Evolutionary conservation across 2,797 vertebrate genomes (phyloP), one percentile per base, ranked within the genome.

Genomic region (Microhierax caerulescens): DNA sequence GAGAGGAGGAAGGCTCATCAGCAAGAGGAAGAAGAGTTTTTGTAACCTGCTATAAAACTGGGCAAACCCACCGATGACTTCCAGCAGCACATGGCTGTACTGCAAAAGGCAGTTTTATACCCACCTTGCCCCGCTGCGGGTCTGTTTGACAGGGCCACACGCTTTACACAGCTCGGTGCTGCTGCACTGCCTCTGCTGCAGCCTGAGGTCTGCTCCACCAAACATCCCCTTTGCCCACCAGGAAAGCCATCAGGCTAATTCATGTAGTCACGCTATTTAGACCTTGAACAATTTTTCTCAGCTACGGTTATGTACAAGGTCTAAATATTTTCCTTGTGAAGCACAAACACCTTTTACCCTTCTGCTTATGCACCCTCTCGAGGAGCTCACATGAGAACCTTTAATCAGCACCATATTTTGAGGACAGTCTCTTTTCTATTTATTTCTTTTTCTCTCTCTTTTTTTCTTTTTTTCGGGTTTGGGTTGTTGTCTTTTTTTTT

Each of bases 271-370:
- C 4, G 2, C 48, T 91, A 51, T 84, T 90, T 94, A 95, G 69
- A 65, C 34, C 67, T 76, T 23, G 61, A 88, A 74, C 9, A 21
- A 32, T 86, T 96, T 96, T 91, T 95, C 85, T 91, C 91, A 76
- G 96, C 87, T 90, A 48, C 61, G 93, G 95, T 88, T 89, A 68
- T 94, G 70, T 79, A 36, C 50, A 25, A 45, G 45, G 56, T 69
- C 84, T 96, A 97, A 97, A 95, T 84, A 95, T 97, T 95, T 97
- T 94, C 91, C 80, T 85, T 67, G 36, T 39, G 80, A 72, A 96
- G 90, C 68, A 69, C 75, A 88, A 91, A 81, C 92, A 85, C 78
- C 73, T 77, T 76, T 70, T 61, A 56, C 75, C 76, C 64, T 81
- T 48, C 73, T 70, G 30, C 54, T 93, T 36, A 47, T 9, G 32